These are phyloP conservation scores for Danio jaintianensis DNA, from an alignment of 2,797 vertebrate species.

Conservation along the genomic window DNA sequence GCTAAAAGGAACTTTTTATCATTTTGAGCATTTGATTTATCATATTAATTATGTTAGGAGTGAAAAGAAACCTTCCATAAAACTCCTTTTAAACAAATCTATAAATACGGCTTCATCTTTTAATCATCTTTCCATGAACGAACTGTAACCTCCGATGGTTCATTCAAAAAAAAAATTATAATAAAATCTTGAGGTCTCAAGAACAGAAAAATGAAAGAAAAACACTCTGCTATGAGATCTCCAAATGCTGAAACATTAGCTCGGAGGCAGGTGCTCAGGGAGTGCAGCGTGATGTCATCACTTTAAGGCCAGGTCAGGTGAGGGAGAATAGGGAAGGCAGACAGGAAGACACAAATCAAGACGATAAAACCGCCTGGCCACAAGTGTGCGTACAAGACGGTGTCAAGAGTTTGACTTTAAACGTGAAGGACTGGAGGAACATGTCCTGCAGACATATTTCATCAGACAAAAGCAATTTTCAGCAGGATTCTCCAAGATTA, in stretches of 20 bases:
- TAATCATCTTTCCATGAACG: constrained; percentile 1
- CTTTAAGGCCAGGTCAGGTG: neutral
- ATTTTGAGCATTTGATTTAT: constrained; percentile 8
- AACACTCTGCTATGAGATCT: neutral
- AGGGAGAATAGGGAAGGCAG: constrained; percentile 15
- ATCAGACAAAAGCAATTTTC: constrained; percentile 57
- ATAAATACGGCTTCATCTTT: neutral
- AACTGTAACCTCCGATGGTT: constrained; percentile 30
- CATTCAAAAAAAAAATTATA: too few relatives aligned
- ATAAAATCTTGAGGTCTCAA: neutral
- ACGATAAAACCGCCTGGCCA: constrained; percentile 28
- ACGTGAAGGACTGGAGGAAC: constrained; percentile 40
- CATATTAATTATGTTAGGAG: neutral
- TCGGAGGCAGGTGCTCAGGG: constrained; percentile 27
- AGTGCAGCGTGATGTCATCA: constrained; percentile 28
- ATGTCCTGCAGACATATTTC: constrained; percentile 45
- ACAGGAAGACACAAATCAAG: constrained; percentile 49
- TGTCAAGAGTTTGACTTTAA: constrained; percentile 10
- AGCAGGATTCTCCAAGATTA: constrained; percentile 26
- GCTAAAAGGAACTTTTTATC: too few relatives aligned
- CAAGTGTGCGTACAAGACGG: neutral
- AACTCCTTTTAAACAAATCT: neutral
- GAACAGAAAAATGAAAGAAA: neutral
- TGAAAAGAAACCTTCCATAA: neutral
- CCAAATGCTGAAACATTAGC: neutral